These are phyloP conservation scores for Cromileptes altivelis DNA, from an alignment of 2,113 vertebrate genomes.

Conservation along the genomic window DNA sequence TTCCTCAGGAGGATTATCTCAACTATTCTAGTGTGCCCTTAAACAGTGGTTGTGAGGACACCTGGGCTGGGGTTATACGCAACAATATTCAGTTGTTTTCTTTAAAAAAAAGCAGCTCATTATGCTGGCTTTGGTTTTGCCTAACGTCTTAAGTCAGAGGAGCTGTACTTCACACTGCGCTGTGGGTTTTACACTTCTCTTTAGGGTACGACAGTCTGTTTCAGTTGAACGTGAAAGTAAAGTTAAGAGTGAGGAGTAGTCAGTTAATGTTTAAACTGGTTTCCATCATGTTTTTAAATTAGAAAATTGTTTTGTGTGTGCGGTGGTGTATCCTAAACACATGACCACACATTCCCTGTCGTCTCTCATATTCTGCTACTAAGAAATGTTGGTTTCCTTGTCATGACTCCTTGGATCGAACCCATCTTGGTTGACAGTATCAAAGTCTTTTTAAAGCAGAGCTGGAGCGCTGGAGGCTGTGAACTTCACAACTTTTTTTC, in stretches of 20 bases:
- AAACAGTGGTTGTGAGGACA: conserved; percentile 25
- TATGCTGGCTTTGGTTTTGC: conserved; percentile 25
- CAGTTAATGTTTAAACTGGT: background rate
- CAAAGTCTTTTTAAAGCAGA: background rate
- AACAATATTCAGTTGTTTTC: background rate
- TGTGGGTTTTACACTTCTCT: background rate
- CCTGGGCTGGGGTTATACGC: background rate
- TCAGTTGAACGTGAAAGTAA: conserved; percentile 26
- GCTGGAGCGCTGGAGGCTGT: background rate
- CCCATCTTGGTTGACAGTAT: background rate
- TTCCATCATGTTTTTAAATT: background rate
- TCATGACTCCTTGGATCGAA: background rate
- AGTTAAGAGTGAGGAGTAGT: background rate
- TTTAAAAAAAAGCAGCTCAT: background rate
- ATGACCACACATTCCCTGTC: background rate
- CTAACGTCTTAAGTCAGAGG: background rate
- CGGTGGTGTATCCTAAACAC: background rate
- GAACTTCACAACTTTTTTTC: background rate
- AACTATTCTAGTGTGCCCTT: background rate
- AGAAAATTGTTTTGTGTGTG: background rate
- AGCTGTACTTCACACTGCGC: background rate
- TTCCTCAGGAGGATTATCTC: conserved; percentile 2
- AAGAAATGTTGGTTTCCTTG: background rate
- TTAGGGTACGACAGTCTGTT: background rate
- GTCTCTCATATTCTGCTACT: background rate